These are phyloP conservation scores for Mormyrus hasselquistii DNA, from an alignment of 2,797 vertebrate species.

Conservation along the genomic window DNA sequence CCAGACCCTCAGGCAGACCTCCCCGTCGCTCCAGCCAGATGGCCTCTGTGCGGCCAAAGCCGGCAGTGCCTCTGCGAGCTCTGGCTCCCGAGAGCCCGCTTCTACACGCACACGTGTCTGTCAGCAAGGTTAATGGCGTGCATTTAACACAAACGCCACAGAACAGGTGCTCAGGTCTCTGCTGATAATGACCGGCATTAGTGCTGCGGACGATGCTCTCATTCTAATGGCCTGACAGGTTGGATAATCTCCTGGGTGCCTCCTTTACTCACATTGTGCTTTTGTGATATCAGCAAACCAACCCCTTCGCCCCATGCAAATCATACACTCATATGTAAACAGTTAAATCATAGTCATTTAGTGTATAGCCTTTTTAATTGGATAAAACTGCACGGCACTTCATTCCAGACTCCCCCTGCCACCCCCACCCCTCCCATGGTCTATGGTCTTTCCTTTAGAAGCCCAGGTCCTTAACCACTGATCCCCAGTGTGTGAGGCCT, in stretches of 20 bases:
- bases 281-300: neutral
- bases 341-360: slow-evolving; percentile 1
- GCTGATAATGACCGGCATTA: slow-evolving; percentile 19
- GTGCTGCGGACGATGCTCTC: neutral
- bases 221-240: slow-evolving; percentile 14
- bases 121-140: slow-evolving; percentile 26
- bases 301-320: neutral
- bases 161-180: slow-evolving; percentile 21
- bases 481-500: neutral
- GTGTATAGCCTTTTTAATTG: neutral
- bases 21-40: slow-evolving; percentile 23
- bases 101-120: neutral
- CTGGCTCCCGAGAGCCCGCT: neutral
- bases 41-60: slow-evolving; percentile 20
- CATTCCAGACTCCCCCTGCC: neutral
- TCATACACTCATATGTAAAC: neutral
- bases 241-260: neutral
- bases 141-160: slow-evolving; percentile 20
- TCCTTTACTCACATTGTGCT: neutral
- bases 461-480: neutral
- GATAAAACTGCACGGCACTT: neutral
- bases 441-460: neutral
- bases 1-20: neutral
- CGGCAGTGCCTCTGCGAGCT: neutral
- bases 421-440: neutral